Conservation (phyloP, 2,797 vertebrate genomes). For the Eleutherodactylus coqui region DNA sequence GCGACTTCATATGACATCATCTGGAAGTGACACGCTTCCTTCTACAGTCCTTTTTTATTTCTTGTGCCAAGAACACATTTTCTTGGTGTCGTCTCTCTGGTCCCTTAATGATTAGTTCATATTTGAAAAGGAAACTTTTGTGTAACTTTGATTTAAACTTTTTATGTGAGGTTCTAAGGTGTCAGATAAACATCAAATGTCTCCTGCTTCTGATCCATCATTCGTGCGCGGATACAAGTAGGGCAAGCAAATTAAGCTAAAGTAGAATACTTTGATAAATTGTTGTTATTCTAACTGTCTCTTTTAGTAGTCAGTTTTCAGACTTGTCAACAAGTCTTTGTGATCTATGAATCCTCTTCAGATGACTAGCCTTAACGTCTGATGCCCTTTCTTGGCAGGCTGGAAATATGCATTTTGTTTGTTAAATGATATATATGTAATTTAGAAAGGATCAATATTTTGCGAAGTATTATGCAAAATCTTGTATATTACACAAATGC, state of each 20-base stretch:
- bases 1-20: conserved; percentile 44
- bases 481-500: no score
- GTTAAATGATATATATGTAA: neutral
- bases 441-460: neutral
- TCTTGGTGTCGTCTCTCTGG: neutral
- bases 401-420: neutral
- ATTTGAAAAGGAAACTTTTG: neutral
- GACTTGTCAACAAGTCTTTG: conserved; percentile 5
- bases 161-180: neutral
- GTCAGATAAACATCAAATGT: conserved; percentile 32
- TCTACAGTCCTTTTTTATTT: neutral
- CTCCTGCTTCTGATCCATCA: conserved; percentile 16
- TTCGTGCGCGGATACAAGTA: conserved; percentile 10
- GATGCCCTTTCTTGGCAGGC: neutral
- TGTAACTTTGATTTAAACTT: neutral
- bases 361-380: neutral
- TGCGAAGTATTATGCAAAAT: neutral
- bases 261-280: conserved; percentile 20
- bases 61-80: neutral
- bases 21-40: neutral
- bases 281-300: conserved; percentile 18
- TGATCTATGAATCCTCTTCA: neutral
- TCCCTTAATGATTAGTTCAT: neutral
- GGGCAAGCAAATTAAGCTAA: conserved; percentile 18
- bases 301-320: conserved; percentile 3